Evolutionary conservation across 2,113 vertebrate species (phyloP), one percentile per base, ranked within the genome.

Genomic region (Rhabdomys dilectus): DNA sequence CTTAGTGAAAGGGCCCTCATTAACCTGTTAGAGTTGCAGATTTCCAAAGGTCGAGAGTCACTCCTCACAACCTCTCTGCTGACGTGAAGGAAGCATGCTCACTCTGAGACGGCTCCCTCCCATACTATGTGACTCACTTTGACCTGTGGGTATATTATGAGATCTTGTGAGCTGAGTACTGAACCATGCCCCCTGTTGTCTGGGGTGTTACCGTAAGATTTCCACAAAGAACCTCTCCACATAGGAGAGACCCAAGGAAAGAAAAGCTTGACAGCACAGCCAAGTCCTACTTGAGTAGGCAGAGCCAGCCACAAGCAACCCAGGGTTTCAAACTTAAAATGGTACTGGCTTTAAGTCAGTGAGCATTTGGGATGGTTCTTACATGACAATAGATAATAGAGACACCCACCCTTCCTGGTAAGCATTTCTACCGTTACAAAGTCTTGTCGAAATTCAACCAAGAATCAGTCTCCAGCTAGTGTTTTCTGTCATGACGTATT

Each of bases 401-500:
- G 22, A 78, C n/a, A 78, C 42, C 56, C 8, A 72, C 53, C 81
- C 72, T 82, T 77, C 64, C 53, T 78, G 7, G 53, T 1, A 88
- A 58, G 17, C 53, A 36, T 89, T 45, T 91, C 60, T 75, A 9
- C 22, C n/a, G 0, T 93, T 89, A 75, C 42, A 94, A 66, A 51
- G 45, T 87, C 62, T 91, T 48, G 45, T 62, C 36, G 9, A 96
- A 93, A 94, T 89, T 73, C 92, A 84, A 45, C 45, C 88, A 91
- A 77, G 84, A 93, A 39, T 95, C 48, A 31, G 29, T 72, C 80
- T 89, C 22, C 85, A 5, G 7, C 60, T 72, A 45, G 3, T 82
- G 48, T 93, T 96, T 86, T 85, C 92, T 60, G 13, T 82, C 77
- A 82, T 53, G 90, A 85, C 81, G 73, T 36, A 60, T 86, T 91